phyloP scores from a whole-genome alignment of 1,140 invertebrate genomes.

The Lepidotrigona ventralis region DNA sequence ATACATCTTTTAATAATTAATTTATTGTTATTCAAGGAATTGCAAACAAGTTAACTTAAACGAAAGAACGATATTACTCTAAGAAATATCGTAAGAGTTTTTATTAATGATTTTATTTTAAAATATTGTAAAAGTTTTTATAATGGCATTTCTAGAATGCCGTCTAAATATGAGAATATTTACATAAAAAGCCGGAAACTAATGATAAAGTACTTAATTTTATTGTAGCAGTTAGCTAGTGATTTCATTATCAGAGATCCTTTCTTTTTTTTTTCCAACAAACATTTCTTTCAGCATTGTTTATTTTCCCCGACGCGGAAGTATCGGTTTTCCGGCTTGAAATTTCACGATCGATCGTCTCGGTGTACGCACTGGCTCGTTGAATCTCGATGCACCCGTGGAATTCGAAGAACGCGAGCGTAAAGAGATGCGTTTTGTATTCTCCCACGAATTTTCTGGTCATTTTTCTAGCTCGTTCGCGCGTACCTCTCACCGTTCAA shows the following conservation, averaged over 20 bases:
- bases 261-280: background rate
- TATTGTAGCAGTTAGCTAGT: background rate
- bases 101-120: no score
- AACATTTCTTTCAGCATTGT: background rate
- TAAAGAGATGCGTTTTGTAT: background rate
- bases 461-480: slow-evolving; percentile 7
- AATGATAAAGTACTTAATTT: background rate
- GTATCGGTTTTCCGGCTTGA: background rate
- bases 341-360: slow-evolving; percentile 6
- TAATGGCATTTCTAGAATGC: no score
- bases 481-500: background rate
- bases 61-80: no score
- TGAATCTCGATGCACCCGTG: background rate
- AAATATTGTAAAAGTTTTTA: no score
- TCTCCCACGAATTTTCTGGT: background rate
- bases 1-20: no score
- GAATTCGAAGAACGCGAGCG: slow-evolving; percentile 2
- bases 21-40: no score
- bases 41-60: no score
- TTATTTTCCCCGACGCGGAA: background rate
- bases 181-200: no score
- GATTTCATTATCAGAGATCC: background rate
- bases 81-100: no score
- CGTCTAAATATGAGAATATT: no score
- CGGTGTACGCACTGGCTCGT: background rate